Conservation (phyloP, 1,140 invertebrate genomes). For the Ceratoteleas bidentatus region DNA sequence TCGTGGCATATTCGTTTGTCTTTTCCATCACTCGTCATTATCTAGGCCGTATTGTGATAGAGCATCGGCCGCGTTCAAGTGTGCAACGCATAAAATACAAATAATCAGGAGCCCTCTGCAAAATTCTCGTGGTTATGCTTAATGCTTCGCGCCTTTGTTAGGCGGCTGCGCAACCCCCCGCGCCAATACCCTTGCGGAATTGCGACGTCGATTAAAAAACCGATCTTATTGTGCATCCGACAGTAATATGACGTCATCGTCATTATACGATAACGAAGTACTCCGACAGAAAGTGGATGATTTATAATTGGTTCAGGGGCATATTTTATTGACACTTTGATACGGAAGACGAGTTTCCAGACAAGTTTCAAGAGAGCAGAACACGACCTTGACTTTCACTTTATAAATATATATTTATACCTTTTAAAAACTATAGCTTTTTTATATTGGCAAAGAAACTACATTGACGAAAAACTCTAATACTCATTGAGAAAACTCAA, state of each 20-base stretch:
- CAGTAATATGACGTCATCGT: constrained; percentile 13
- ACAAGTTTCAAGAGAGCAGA: too few relatives aligned
- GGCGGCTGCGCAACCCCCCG: constrained; percentile 42
- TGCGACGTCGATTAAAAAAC: constrained; percentile 43
- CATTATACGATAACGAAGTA: constrained; percentile 31
- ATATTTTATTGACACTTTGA: too few relatives aligned
- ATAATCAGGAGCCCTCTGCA: constrained; percentile 73
- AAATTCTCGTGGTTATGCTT: constrained; percentile 57
- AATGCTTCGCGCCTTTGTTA: constrained; percentile 58
- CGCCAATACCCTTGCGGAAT: constrained; percentile 38
- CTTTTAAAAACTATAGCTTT: too few relatives aligned
- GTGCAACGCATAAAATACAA: constrained; percentile 76
- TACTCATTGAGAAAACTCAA: too few relatives aligned
- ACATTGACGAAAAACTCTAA: too few relatives aligned
- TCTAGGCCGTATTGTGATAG: constrained; percentile 75
- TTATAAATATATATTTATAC: too few relatives aligned
- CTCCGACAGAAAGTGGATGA: constrained; percentile 11
- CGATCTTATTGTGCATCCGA: constrained; percentile 48
- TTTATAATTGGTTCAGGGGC: constrained; percentile 11
- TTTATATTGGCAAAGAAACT: too few relatives aligned
- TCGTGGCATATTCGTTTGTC: constrained; percentile 82
- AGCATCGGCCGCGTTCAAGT: constrained; percentile 77
- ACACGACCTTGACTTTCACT: too few relatives aligned
- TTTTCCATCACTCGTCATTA: constrained; percentile 79
- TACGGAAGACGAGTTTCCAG: too few relatives aligned